Percentiles rank a stretch among this genome's conserved stretches.
Evolutionary conservation across 2,888 invertebrate species (phyloP).

Genomic region (Pollenia griseotomentosa): DNA sequence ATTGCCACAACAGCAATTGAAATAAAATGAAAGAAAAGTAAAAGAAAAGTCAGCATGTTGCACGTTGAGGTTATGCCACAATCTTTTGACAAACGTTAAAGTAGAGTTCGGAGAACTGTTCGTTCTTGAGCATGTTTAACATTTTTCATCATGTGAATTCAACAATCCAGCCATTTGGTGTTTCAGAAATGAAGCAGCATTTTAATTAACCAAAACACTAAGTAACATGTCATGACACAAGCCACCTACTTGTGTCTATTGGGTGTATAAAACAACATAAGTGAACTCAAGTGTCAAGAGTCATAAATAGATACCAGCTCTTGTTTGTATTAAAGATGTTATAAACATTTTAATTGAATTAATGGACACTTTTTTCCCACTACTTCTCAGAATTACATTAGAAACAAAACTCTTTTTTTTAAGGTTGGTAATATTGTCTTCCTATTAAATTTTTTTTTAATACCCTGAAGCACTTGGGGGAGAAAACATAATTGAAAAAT

Average conservation of each 20-base stretch:
- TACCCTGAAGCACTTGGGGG: neutral
- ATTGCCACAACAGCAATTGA: conserved; percentile 65
- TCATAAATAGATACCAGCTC: conserved; percentile 28
- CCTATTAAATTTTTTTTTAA: neutral
- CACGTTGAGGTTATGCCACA: conserved; percentile 19
- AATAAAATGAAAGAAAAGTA: conserved; percentile 28
- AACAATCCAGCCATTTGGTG: conserved; percentile 31
- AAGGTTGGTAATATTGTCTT: neutral
- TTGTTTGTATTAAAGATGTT: neutral
- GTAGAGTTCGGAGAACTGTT: conserved; percentile 17
- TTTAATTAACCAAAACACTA: conserved; percentile 70
- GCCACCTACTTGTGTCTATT: conserved; percentile 8
- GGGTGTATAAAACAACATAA: conserved; percentile 9
- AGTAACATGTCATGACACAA: conserved; percentile 43
- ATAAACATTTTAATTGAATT: conserved; percentile 33
- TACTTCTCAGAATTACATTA: neutral
- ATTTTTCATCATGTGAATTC: conserved; percentile 11
- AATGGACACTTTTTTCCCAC: conserved; percentile 4
- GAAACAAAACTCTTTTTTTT: neutral
- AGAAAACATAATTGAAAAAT: conserved; percentile 75
- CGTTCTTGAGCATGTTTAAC: conserved; percentile 59
- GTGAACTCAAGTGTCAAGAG: conserved; percentile 35
- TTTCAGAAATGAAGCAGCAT: conserved; percentile 13
- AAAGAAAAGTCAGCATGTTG: conserved; percentile 33
- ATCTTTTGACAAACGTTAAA: conserved; percentile 16